Conservation (phyloP, 2,888 invertebrate genomes). For the Loripinus fragilis region DNA sequence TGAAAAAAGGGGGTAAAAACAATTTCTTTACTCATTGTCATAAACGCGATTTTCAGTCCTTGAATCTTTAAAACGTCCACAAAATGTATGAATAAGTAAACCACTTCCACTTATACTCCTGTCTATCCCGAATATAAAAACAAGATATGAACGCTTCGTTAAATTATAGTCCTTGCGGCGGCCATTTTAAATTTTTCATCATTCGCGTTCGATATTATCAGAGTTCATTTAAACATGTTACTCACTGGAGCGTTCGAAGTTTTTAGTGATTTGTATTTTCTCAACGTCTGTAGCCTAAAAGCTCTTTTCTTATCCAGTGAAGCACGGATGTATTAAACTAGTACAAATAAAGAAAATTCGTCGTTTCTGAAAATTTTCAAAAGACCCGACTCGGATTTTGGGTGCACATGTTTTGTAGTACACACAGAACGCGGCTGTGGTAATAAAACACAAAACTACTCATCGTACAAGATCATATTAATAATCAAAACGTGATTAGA, state of each 20-base stretch:
- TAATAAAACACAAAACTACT: background rate
- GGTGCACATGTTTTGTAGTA: background rate
- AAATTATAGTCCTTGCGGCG: slow-evolving; percentile 10
- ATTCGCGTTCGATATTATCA: slow-evolving; percentile 13
- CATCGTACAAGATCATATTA: background rate
- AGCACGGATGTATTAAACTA: slow-evolving; percentile 9
- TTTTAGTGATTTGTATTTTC: slow-evolving; percentile 18
- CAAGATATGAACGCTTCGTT: slow-evolving; percentile 16
- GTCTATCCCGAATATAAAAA: slow-evolving; percentile 2
- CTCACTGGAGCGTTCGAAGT: background rate
- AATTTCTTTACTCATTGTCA: too few relatives aligned
- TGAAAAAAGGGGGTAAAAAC: too few relatives aligned
- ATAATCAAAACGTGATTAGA: slow-evolving; percentile 3
- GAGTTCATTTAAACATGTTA: slow-evolving; percentile 17
- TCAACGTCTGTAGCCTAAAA: slow-evolving; percentile 6
- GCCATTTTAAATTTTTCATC: slow-evolving; percentile 22
- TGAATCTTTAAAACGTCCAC: background rate
- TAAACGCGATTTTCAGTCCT: background rate
- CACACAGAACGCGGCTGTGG: background rate
- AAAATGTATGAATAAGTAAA: slow-evolving; percentile 5
- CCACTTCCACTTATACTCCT: slow-evolving; percentile 11
- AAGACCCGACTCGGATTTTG: background rate
- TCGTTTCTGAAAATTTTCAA: background rate
- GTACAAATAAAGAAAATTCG: slow-evolving; percentile 10
- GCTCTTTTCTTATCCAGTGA: slow-evolving; percentile 3